Conservation (phyloP, 2,113 vertebrate species). For the Sminthopsis crassicaudata region DNA sequence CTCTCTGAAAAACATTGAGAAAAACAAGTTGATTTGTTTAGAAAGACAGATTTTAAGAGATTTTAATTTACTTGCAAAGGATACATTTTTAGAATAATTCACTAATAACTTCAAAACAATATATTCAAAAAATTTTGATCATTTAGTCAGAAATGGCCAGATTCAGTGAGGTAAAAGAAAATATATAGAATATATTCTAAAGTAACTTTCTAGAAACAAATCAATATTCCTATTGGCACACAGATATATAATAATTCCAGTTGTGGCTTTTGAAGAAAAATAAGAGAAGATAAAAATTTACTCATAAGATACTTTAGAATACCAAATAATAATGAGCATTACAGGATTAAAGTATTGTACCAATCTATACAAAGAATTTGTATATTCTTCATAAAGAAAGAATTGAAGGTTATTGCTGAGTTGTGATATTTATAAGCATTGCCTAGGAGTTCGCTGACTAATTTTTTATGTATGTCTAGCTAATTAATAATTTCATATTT, state of each 20-base stretch:
- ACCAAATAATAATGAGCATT: background rate
- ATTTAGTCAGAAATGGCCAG: background rate
- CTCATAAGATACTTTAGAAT: background rate
- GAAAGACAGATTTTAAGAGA: background rate
- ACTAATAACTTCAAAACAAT: background rate
- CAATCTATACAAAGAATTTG: background rate
- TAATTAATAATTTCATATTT: background rate
- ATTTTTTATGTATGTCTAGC: background rate
- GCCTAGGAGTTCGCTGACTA: background rate
- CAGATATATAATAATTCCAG: background rate
- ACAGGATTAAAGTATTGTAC: background rate
- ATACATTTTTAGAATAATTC: background rate
- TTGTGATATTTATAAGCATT: background rate
- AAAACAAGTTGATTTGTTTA: background rate
- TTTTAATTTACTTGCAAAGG: background rate
- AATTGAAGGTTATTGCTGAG: background rate
- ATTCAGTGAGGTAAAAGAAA: background rate
- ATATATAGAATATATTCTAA: background rate
- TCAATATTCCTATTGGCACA: background rate
- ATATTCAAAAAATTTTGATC: background rate
- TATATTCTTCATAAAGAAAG: background rate
- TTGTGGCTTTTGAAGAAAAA: background rate
- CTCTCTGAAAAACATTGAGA: background rate
- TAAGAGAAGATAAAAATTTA: background rate
- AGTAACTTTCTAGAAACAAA: background rate